phyloP scores from a whole-genome alignment of 2,113 vertebrate genomes.

The Amphiprion percula region DNA sequence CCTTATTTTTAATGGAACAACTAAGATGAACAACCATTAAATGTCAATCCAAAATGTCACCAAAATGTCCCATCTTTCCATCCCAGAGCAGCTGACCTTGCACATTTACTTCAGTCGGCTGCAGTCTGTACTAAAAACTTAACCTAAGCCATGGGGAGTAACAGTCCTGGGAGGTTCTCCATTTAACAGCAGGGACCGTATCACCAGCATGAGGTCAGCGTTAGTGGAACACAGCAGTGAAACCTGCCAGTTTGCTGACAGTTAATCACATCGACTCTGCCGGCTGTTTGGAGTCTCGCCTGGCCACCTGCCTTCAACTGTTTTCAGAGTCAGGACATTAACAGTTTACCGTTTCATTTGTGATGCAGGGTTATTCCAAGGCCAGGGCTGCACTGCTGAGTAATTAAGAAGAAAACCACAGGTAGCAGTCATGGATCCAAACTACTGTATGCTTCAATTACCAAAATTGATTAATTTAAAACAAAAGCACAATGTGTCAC shows the following conservation, averaged over 20 bases:
- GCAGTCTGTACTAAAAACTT: not conserved
- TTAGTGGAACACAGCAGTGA: constrained; percentile 14
- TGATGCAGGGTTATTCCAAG: not conserved
- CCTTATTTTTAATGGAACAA: constrained; percentile 21
- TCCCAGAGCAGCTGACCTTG: not conserved
- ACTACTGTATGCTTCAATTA: constrained; percentile 32
- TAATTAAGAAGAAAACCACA: constrained; percentile 31
- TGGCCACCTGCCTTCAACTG: not conserved
- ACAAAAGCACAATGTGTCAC: constrained; percentile 39
- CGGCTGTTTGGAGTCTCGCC: not conserved
- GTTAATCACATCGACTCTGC: constrained; percentile 1
- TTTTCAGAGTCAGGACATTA: not conserved
- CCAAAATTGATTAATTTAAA: constrained; percentile 44
- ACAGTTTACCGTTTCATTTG: not conserved
- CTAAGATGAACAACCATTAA: constrained; percentile 22
- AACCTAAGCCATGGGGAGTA: constrained; percentile 7
- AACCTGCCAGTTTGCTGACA: constrained; percentile 16
- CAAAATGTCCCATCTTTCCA: constrained; percentile 15
- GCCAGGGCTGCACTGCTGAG: not conserved
- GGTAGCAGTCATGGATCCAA: constrained; percentile 1
- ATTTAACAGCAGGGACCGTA: constrained; percentile 21
- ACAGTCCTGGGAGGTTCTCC: constrained; percentile 19
- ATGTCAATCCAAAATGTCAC: constrained; percentile 57
- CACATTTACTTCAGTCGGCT: not conserved
- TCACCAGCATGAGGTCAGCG: not conserved